These are phyloP conservation scores for Myiozetetes cayanensis DNA, from an alignment of 2,113 vertebrate species.

Conservation along the genomic window DNA sequence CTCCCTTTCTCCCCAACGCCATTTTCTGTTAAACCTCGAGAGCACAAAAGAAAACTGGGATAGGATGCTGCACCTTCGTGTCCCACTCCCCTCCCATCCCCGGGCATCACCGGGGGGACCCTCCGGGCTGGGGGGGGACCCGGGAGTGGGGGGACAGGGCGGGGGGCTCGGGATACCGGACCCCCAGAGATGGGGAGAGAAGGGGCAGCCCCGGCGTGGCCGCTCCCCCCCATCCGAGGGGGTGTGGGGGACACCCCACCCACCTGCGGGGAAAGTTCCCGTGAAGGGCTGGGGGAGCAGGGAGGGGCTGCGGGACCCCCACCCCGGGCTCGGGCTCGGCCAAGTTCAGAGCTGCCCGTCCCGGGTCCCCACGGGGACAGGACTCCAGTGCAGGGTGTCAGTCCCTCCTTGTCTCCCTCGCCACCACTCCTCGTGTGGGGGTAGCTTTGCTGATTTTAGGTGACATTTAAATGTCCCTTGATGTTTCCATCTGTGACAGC, in stretches of 20 bases:
- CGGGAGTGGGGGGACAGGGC: too few species aligned
- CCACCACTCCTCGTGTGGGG: not conserved
- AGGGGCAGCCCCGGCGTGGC: not conserved
- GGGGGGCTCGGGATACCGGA: not conserved
- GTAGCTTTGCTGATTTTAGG: not conserved
- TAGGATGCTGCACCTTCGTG: not conserved
- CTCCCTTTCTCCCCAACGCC: conserved; percentile 65
- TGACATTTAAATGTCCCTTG: conserved; percentile 71
- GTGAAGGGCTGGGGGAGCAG: not conserved
- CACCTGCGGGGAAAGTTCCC: not conserved
- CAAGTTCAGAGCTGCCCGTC: not conserved
- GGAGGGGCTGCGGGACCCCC: not conserved
- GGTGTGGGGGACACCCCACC: not conserved
- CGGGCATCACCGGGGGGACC: not conserved
- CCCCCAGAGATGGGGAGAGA: not conserved
- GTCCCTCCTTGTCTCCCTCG: not conserved
- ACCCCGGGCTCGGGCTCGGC: not conserved
- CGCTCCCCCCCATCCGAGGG: too few species aligned
- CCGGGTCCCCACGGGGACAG: not conserved
- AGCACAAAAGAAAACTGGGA: not conserved
- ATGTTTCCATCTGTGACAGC: not conserved
- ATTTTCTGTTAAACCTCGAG: conserved; percentile 68
- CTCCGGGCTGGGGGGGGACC: too few species aligned
- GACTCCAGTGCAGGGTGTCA: fast-evolving
- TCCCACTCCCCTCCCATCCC: not conserved